Base-by-base conservation (phyloP, 2,888 invertebrate genomes). In the Ormyrus labotus region DNA sequence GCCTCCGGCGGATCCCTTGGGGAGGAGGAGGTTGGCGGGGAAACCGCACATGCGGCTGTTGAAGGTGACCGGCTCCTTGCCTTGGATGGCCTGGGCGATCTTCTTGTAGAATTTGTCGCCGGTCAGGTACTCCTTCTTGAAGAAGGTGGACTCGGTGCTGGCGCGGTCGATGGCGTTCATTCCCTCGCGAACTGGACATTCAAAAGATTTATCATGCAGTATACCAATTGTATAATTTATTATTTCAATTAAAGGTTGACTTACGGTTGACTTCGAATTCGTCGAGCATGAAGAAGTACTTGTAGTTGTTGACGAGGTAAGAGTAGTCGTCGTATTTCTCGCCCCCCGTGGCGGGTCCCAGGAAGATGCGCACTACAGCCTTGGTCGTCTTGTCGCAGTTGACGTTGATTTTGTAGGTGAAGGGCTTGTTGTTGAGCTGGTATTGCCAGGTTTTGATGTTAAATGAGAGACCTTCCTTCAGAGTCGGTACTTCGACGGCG, bases 371-470 rank as follows among this genome's bases (percentile, higher is more conserved):
- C 69, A 95, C 89, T 11, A 93, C 88, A 63, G 91, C 92, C 86
- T 93, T 93, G 81, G 92, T 93, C 45, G 92, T 91, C 77, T 93
- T 92, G 81, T 94, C 93, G 82, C 94, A 93, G 83, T 92, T 92
- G 19, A 95, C 90, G 78, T 93, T 91, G 85, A 95, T 89, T 68
- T 91, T 92, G 85, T 94, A 93, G 73, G 92, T 92, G 92, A 95
- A 96, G 5, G 93, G 92, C 83, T 94, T 93, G 92, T 95, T 94
- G 91, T 95, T 94, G 48, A 96, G 91, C 85, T 96, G 94, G 84
- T 93, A 92, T 88, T 95, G 95, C 78, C 94, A 93, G 9, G 94
- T 93, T 84, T 93, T 91, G 86, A 93, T 93, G 79, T 92, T 89
- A 86, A 92, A 90, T 7, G 93, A 83, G 47, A 91, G 88, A 81